Conservation (phyloP, 2,113 vertebrate genomes). For the Orycteropus afer region DNA sequence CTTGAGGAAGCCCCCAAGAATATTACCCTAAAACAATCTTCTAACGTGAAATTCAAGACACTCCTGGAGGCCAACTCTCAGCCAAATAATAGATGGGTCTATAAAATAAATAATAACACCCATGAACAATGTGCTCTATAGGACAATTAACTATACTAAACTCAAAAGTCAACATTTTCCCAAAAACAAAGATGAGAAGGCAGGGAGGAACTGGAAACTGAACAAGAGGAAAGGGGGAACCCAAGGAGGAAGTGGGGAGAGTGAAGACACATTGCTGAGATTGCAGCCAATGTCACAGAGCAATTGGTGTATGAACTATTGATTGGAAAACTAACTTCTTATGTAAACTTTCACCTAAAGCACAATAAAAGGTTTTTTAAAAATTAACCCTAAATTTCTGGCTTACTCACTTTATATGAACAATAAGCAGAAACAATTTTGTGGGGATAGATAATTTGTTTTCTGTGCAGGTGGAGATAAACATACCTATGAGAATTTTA, state of each 20-base stretch:
- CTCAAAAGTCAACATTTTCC: not conserved
- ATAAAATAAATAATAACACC: no score
- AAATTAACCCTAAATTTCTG: not conserved
- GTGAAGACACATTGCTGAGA: not conserved
- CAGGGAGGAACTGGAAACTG: not conserved
- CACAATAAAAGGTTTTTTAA: not conserved
- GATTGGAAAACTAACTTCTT: not conserved
- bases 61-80: no score
- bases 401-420: not conserved
- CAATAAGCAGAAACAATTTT: not conserved
- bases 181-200: not conserved
- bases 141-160: not conserved
- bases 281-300: not conserved
- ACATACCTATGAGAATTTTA: not conserved
- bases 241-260: not conserved
- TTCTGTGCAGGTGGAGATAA: not conserved
- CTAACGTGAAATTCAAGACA: no score
- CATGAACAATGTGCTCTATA: no score
- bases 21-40: no score
- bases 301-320: not conserved
- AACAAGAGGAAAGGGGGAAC: not conserved
- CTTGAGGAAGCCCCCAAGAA: no score
- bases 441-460: not conserved
- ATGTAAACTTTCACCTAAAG: not conserved
- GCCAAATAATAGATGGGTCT: no score